Percentiles rank a stretch among this genome's conserved stretches.
These are phyloP conservation scores for Xenopus petersii DNA, from an alignment of 2,797 vertebrate genomes.

Conservation along the genomic window DNA sequence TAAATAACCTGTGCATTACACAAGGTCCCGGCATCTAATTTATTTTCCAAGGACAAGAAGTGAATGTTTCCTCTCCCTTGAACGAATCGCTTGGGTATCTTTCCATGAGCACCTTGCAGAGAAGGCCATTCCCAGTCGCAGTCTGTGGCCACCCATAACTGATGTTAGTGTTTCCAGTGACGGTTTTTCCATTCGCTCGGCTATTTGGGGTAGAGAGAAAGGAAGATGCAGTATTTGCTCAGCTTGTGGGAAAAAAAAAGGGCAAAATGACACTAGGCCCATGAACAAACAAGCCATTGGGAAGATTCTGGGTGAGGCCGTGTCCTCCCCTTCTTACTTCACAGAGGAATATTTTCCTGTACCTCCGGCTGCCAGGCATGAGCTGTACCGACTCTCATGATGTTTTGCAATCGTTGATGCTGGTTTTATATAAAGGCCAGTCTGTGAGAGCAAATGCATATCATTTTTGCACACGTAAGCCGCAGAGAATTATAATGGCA, in stretches of 20 bases:
- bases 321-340: slow-evolving; percentile 15
- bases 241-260: slow-evolving; percentile 33
- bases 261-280: slow-evolving; percentile 9
- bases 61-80: slow-evolving; percentile 1
- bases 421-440: slow-evolving; percentile 28
- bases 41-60: too few species aligned
- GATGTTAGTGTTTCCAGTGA: slow-evolving; percentile 44
- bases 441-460: slow-evolving; percentile 6
- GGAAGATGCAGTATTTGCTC: slow-evolving; percentile 41
- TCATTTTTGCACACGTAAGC: neutral
- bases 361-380: slow-evolving; percentile 26
- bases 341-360: slow-evolving; percentile 28
- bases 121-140: neutral
- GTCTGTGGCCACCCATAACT: neutral
- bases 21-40: too few species aligned
- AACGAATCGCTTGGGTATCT: slow-evolving; percentile 21
- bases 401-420: slow-evolving; percentile 31
- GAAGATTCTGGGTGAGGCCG: slow-evolving; percentile 12
- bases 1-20: too few species aligned
- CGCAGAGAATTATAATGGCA: neutral
- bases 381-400: neutral
- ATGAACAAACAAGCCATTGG: slow-evolving; percentile 30
- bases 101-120: slow-evolving; percentile 27
- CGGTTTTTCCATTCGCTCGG: slow-evolving; percentile 20
- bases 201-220: slow-evolving; percentile 42